These are phyloP conservation scores for Folsomia manolachei DNA, from an alignment of 2,888 invertebrate species.

Conservation along the genomic window DNA sequence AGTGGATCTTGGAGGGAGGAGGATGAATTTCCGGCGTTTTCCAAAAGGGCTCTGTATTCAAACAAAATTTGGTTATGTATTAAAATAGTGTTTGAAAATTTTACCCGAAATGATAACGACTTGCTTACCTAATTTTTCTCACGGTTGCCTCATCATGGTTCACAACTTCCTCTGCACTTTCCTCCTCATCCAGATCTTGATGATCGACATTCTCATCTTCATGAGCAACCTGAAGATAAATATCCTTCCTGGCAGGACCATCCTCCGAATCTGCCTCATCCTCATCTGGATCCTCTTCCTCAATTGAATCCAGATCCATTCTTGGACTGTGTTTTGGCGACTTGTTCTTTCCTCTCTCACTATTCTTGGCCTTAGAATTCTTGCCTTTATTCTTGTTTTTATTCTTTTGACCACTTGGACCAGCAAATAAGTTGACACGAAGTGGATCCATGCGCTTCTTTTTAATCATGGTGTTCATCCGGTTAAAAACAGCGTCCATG, in stretches of 20 bases:
- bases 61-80: too few species aligned
- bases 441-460: constrained; percentile 48
- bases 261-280: not conserved
- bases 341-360: constrained; percentile 15
- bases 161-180: not conserved
- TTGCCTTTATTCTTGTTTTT: constrained; percentile 25
- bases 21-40: not conserved
- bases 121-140: constrained; percentile 3
- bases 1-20: not conserved
- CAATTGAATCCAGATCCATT: constrained; percentile 20
- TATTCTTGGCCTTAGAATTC: constrained; percentile 15
- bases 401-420: constrained; percentile 16
- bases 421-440: constrained; percentile 46
- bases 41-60: not conserved
- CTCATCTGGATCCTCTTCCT: constrained; percentile 3
- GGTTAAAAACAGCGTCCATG: constrained; percentile 46
- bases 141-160: not conserved
- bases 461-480: constrained; percentile 47
- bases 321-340: constrained; percentile 22
- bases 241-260: constrained; percentile 4
- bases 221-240: not conserved
- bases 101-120: too few species aligned
- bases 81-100: too few species aligned
- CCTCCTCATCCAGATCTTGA: constrained; percentile 10
- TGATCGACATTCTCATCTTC: constrained; percentile 5